Evolutionary conservation across 92 coral and sea anemone species (phyloP).

Genomic region (Ricordea florida): DNA sequence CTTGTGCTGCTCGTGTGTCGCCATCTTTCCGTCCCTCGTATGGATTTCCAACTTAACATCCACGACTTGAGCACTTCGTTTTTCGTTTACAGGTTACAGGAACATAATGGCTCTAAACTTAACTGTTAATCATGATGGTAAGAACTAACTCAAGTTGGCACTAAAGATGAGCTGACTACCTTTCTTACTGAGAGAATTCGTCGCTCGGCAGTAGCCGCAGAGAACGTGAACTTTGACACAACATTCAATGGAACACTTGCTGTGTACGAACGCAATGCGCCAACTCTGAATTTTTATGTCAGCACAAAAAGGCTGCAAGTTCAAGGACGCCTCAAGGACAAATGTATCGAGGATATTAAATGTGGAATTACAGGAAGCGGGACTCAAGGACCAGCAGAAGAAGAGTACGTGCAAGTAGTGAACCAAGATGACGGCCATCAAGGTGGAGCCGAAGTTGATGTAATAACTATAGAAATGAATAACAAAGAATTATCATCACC

Average conservation of each 20-base stretch:
- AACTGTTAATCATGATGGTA: too few species aligned
- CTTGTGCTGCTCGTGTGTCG: too few species aligned
- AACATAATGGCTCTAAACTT: too few species aligned
- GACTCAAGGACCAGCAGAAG: not conserved
- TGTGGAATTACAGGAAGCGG: not conserved
- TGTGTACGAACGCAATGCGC: not conserved
- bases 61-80: too few species aligned
- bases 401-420: slow-evolving; percentile 2
- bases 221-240: not conserved
- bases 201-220: not conserved
- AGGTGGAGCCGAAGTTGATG: slow-evolving; percentile 1
- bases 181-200: not conserved
- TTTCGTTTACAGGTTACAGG: too few species aligned
- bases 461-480: not conserved
- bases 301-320: not conserved
- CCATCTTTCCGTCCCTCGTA: too few species aligned
- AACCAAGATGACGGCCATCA: slow-evolving; percentile 1
- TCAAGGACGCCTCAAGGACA: not conserved
- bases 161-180: not conserved
- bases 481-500: not conserved
- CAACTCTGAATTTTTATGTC: not conserved
- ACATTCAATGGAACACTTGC: not conserved
- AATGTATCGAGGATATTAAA: not conserved
- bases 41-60: too few species aligned
- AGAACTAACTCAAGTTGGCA: not conserved